Conservation (phyloP, 1,140 invertebrate genomes). For the honey bee (Apis mellifera) region DNA sequence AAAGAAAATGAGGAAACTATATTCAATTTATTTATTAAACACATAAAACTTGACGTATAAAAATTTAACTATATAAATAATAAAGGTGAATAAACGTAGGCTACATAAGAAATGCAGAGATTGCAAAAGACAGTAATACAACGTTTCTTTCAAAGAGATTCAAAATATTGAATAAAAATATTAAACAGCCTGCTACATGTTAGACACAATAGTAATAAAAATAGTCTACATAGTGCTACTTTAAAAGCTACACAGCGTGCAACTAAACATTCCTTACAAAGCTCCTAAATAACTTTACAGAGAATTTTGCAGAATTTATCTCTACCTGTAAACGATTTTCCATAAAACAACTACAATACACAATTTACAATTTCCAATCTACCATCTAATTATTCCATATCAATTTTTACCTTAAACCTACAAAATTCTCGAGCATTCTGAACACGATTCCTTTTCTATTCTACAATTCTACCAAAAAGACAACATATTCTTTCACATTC, state of each 20-base stretch:
- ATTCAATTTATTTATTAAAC: constrained; percentile 41
- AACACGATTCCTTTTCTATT: background rate
- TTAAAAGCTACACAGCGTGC: constrained; percentile 16
- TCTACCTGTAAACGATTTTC: too few relatives aligned
- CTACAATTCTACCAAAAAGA: constrained; percentile 1
- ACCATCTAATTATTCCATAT: too few relatives aligned
- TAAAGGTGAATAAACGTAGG: background rate
- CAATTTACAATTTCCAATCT: background rate
- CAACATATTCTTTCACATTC: background rate
- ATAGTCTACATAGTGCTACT: background rate
- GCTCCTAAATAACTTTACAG: background rate
- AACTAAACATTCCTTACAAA: background rate
- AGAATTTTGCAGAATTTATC: constrained; percentile 4
- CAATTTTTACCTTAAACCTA: background rate
- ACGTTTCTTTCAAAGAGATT: background rate
- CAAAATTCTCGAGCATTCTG: constrained; percentile 3
- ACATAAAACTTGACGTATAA: background rate
- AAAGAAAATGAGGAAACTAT: constrained; percentile 21
- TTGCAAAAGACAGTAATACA: background rate
- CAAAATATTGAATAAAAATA: background rate
- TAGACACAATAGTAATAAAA: constrained; percentile 1
- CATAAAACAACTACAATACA: background rate
- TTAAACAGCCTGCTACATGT: constrained; percentile 29
- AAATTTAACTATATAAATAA: constrained; percentile 17
- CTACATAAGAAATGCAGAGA: background rate